Evolutionary conservation across 2,113 vertebrate species (phyloP).

Genomic region (Marcusenius ussheri): DNA sequence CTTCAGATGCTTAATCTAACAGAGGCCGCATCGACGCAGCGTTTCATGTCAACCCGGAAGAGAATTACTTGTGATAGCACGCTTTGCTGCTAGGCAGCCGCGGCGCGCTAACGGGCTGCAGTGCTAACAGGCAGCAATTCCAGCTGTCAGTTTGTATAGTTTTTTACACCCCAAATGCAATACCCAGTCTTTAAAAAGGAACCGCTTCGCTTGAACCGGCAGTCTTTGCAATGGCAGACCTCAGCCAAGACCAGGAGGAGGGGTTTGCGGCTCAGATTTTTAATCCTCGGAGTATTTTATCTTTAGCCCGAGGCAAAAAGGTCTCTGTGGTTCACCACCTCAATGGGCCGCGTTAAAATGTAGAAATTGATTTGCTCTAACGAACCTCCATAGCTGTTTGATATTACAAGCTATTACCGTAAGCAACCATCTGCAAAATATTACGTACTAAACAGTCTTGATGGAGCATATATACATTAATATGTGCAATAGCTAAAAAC

Average conservation of each 20-base stretch:
- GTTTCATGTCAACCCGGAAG: not conserved
- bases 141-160: not conserved
- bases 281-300: not conserved
- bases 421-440: not conserved
- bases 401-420: not conserved
- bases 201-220: not conserved
- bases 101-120: not conserved
- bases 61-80: not conserved
- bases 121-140: slow-evolving; percentile 10
- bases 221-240: not conserved
- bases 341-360: not conserved
- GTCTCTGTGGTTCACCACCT: not conserved
- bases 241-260: not conserved
- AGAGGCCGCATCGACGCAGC: not conserved
- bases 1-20: not conserved
- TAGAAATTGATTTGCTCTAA: not conserved
- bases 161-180: slow-evolving; percentile 14
- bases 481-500: not conserved
- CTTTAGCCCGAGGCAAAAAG: not conserved
- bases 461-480: not conserved
- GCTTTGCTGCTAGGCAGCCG: not conserved
- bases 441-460: not conserved
- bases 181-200: not conserved
- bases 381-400: not conserved
- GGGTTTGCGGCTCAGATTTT: not conserved